Base-by-base conservation (phyloP, 1,140 invertebrate species). In the Oncopodura yosiiana region DNA sequence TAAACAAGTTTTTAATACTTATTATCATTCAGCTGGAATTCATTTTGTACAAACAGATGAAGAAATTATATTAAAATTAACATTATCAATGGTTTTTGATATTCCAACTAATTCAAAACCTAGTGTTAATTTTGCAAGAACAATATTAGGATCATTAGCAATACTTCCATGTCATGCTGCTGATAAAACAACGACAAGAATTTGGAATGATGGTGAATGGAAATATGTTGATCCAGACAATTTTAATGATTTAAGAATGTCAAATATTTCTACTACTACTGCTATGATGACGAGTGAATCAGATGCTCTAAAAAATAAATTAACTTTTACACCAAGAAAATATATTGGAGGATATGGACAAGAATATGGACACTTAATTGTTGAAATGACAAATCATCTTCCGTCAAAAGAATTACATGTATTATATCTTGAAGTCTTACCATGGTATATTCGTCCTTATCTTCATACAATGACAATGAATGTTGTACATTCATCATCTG, bases 401-500 rank as follows among this genome's bases (percentile, higher is more conserved):
- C 66, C 67, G 32, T 75, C 75, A 52, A 67, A 57, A 24, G 37
- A 69, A 58, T 3, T 61, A 11, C 65, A 75, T 11, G 66, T 74
- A 4, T 34, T 64, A 12, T 79, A 78, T 65, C 68, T 78, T 63
- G 77, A 80, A 58, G 67, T 73, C 6, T 66, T 81, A 26, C 94
- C 94, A 1, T 97, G 94, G 93, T 97, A 87, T 74, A 77, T 96
- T 9, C 81, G 91, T 41, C 78, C 94, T 52, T 95, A 94, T 70
- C 76, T 93, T 42, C 92, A 95, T 69, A 89, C 91, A 2, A 72
- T 96, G 26, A 81, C 78, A 67, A 53, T 59, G 18, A 51, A 58
- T n/a, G 41, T 53, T 3, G 24, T 29, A 30, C 52, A 38, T 45
- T 34, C 12, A n/a, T 16, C 43, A 12, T 41, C 51, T 0, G 24